A percentile compares a stretch with the other conserved stretches of the same genome.
Evolutionary conservation across 1,140 invertebrate genomes (phyloP).

Genomic region (Phthorimaea operculella): DNA sequence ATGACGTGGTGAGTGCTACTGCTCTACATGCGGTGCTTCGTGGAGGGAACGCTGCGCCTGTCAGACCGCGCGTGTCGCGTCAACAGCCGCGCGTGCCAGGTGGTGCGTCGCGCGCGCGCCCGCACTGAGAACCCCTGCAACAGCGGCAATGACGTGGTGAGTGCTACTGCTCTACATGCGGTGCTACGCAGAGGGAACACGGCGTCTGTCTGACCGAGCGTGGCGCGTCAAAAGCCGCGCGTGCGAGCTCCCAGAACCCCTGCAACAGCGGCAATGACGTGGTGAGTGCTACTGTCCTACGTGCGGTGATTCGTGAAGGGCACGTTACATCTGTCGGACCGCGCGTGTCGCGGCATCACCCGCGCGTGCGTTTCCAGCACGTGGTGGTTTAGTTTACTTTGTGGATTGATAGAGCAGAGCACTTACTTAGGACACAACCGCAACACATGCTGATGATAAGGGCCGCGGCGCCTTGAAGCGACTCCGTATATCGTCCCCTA

Average conservation of each 20-base stretch:
- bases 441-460: too few species aligned
- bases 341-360: constrained; percentile 49
- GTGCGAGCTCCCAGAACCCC: constrained; percentile 54
- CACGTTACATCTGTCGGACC: constrained; percentile 64
- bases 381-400: too few species aligned
- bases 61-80: constrained; percentile 61
- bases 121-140: constrained; percentile 59
- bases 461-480: too few species aligned
- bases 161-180: constrained; percentile 61
- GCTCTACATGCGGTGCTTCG: constrained; percentile 71
- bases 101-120: constrained; percentile 60
- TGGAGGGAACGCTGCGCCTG: constrained; percentile 66
- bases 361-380: constrained; percentile 43
- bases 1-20: constrained; percentile 65
- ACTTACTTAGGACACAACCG: too few species aligned
- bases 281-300: constrained; percentile 56
- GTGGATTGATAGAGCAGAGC: too few species aligned
- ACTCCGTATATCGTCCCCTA: too few species aligned
- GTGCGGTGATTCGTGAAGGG: constrained; percentile 73
- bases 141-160: constrained; percentile 71
- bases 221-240: constrained; percentile 42
- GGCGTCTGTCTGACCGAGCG: constrained; percentile 66
- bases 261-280: constrained; percentile 70
- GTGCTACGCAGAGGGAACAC: constrained; percentile 70
- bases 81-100: constrained; percentile 47